Evolutionary conservation across 2,888 invertebrate species (phyloP).

Genomic region (Aethes cnicana): DNA sequence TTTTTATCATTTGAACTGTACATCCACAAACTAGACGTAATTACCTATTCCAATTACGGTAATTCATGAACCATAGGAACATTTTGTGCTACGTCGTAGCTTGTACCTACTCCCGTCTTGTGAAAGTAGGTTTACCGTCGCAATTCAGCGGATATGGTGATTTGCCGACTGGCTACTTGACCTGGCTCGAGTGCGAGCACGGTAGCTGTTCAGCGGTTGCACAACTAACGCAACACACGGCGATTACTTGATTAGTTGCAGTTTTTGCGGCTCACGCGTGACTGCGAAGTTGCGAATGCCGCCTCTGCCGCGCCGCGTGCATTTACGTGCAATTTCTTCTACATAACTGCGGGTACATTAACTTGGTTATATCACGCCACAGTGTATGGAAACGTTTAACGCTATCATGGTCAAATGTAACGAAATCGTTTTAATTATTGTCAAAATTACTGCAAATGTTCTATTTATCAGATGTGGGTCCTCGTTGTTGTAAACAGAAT

Average conservation of each 20-base stretch:
- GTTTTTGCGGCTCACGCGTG: slow-evolving; percentile 45
- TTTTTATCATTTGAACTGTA: slow-evolving; percentile 1
- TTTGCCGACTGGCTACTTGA: slow-evolving; percentile 52
- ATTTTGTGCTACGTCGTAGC: too few relatives aligned
- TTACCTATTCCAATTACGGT: background rate
- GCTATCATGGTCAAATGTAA: slow-evolving; percentile 17
- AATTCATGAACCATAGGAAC: too few relatives aligned
- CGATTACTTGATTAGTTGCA: slow-evolving; percentile 41
- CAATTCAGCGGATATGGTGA: slow-evolving; percentile 44
- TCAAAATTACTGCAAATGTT: too few relatives aligned
- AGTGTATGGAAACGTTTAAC: slow-evolving; percentile 36
- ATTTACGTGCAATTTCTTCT: slow-evolving; percentile 42
- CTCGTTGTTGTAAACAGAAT: too few relatives aligned
- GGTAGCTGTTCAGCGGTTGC: slow-evolving; percentile 39
- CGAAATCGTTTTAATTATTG: too few relatives aligned
- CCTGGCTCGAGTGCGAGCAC: slow-evolving; percentile 52
- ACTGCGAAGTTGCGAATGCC: slow-evolving; percentile 34
- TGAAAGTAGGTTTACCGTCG: slow-evolving; percentile 33
- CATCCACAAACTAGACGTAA: background rate
- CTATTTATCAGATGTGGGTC: too few relatives aligned
- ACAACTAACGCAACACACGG: slow-evolving; percentile 41
- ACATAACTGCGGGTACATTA: slow-evolving; percentile 36
- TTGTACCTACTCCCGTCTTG: slow-evolving; percentile 1
- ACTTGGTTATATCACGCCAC: slow-evolving; percentile 48
- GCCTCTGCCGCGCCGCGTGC: slow-evolving; percentile 33